phyloP scores from a whole-genome alignment of 2,113 vertebrate species.

The Caranx melampygus region DNA sequence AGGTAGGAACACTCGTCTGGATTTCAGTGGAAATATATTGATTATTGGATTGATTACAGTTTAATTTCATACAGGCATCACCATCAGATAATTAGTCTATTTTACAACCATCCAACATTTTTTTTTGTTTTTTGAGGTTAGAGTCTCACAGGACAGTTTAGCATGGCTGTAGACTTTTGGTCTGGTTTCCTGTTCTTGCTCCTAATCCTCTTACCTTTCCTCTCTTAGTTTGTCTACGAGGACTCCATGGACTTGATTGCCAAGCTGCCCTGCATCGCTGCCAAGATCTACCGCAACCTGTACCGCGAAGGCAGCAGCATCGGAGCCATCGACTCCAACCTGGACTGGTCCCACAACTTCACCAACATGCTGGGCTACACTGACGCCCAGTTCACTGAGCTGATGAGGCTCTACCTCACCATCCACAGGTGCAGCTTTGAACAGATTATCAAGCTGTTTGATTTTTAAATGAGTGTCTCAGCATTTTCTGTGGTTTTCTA shows the following conservation, averaged over 20 bases:
- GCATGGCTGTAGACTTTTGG: background rate
- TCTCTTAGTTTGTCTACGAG: slow-evolving; percentile 91
- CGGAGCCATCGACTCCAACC: slow-evolving; percentile 94
- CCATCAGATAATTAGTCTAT: background rate
- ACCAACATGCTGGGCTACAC: slow-evolving; percentile 98
- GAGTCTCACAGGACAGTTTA: background rate
- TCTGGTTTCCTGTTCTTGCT: background rate
- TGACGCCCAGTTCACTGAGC: slow-evolving; percentile 92
- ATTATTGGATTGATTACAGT: background rate
- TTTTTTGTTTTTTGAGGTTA: background rate
- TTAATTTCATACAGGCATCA: too few relatives aligned
- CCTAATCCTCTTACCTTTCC: background rate
- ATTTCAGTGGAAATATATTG: background rate
- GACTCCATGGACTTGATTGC: slow-evolving; percentile 98
- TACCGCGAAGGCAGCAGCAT: slow-evolving; percentile 97
- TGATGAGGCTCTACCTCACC: slow-evolving; percentile 98
- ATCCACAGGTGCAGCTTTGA: slow-evolving; percentile 91
- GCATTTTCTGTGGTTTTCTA: background rate
- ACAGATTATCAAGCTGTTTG: background rate
- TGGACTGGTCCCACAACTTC: slow-evolving; percentile 99
- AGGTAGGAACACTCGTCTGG: background rate
- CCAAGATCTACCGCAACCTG: slow-evolving; percentile 98
- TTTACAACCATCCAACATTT: background rate
- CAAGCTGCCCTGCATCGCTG: slow-evolving; percentile 96
- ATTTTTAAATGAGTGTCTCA: background rate